These are phyloP conservation scores for Oncorhynchus kisutch DNA, from an alignment of 2,113 vertebrate species.

Conservation along the genomic window DNA sequence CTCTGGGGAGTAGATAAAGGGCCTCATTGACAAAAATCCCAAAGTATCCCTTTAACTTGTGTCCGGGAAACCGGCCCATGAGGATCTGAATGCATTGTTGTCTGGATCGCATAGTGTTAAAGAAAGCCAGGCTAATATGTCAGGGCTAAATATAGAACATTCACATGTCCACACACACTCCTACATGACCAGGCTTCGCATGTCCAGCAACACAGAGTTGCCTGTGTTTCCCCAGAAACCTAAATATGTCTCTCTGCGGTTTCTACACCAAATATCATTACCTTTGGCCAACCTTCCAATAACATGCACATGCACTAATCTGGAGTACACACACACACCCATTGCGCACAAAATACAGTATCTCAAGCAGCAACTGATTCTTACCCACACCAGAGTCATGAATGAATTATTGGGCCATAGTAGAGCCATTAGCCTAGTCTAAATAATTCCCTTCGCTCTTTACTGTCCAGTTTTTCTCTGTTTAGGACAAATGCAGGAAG, in stretches of 20 bases:
- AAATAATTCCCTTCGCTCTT: too few relatives aligned
- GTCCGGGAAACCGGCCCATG: too few relatives aligned
- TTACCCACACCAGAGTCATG: too few relatives aligned
- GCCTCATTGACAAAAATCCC: too few relatives aligned
- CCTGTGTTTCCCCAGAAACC: background rate
- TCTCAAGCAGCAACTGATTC: background rate
- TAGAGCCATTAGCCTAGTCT: too few relatives aligned
- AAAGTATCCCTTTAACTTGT: too few relatives aligned
- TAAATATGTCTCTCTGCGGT: background rate
- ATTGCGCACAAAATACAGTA: background rate
- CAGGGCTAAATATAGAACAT: slow-evolving; percentile 9
- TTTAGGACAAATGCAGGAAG: too few relatives aligned
- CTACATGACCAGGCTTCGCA: background rate
- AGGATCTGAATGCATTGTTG: too few relatives aligned
- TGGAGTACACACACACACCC: background rate
- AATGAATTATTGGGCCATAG: too few relatives aligned
- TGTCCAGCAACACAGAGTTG: slow-evolving; percentile 6
- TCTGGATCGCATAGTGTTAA: too few relatives aligned
- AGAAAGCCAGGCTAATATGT: slow-evolving; percentile 8
- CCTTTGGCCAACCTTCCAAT: background rate
- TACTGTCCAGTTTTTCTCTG: too few relatives aligned
- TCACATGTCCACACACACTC: background rate
- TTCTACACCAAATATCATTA: background rate
- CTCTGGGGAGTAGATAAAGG: too few relatives aligned
- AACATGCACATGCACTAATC: background rate